Percentiles rank a stretch among this genome's conserved stretches.
Conservation (phyloP, 2,888 invertebrate genomes). For the Drosophila glabriapex region DNA sequence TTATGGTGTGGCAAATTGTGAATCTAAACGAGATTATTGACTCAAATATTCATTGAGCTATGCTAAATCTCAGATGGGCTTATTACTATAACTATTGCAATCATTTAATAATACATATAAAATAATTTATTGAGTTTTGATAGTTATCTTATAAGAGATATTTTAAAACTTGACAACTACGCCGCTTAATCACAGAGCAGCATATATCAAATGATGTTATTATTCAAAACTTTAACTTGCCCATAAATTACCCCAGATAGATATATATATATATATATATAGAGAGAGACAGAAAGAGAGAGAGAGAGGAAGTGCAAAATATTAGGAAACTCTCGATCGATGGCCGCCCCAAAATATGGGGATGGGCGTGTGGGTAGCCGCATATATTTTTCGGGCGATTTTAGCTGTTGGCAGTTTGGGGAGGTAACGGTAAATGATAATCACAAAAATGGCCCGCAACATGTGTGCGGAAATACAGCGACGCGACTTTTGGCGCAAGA, state of each 20-base stretch:
- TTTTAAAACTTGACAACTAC: background rate
- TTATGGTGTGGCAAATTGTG: background rate
- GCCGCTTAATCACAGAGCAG: constrained; percentile 20
- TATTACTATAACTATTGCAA: background rate
- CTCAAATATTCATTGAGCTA: background rate
- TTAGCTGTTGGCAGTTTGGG: constrained; percentile 29
- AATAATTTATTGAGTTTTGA: background rate
- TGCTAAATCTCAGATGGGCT: background rate
- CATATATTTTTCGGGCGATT: constrained; percentile 11
- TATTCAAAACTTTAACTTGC: constrained; percentile 56
- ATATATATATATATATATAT: background rate
- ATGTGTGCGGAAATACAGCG: constrained; percentile 79
- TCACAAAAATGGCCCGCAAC: constrained; percentile 78
- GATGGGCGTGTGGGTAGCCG: background rate
- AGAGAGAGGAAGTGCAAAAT: background rate
- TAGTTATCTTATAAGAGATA: background rate
- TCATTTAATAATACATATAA: background rate
- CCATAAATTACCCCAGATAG: constrained; percentile 53
- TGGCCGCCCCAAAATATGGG: constrained; percentile 11
- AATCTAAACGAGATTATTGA: background rate
- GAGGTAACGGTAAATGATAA: constrained; percentile 72
- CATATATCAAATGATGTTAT: constrained; percentile 47
- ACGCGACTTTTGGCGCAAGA: constrained; percentile 75
- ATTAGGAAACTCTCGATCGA: constrained; percentile 48
- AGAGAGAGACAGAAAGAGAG: background rate